Evolutionary conservation across 2,113 vertebrate genomes (phyloP).

Genomic region (Rhynchopsitta pachyrhyncha): DNA sequence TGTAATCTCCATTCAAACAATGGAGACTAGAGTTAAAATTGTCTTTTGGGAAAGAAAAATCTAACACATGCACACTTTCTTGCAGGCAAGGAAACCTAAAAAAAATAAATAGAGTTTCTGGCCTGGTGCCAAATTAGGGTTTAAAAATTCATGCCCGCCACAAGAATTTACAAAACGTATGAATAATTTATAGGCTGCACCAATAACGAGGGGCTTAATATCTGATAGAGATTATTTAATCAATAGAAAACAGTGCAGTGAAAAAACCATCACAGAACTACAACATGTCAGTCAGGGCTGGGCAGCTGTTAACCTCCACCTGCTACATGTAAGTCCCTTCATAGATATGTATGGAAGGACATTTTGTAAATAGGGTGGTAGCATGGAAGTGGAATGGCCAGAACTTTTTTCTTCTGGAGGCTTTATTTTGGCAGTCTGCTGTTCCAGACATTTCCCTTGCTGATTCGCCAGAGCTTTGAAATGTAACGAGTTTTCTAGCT

Average conservation of each 20-base stretch:
- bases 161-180: constrained; percentile 69
- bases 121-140: constrained; percentile 57
- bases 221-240: constrained; percentile 69
- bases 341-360: background rate
- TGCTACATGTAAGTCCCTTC: fast-evolving
- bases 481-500: background rate
- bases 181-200: constrained; percentile 68
- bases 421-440: background rate
- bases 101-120: background rate
- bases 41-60: background rate
- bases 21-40: background rate
- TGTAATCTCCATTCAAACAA: background rate
- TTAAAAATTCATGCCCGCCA: constrained; percentile 69
- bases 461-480: background rate
- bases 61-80: background rate
- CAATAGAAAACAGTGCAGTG: constrained; percentile 44
- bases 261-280: constrained; percentile 20
- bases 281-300: background rate
- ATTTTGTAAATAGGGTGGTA: background rate
- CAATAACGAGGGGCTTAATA: constrained; percentile 70
- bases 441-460: background rate
- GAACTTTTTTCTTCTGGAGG: background rate
- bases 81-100: background rate
- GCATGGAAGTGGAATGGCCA: background rate
- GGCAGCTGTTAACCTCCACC: background rate